Conservation (phyloP, 2,113 vertebrate genomes). For the Anoplopoma fimbria region DNA sequence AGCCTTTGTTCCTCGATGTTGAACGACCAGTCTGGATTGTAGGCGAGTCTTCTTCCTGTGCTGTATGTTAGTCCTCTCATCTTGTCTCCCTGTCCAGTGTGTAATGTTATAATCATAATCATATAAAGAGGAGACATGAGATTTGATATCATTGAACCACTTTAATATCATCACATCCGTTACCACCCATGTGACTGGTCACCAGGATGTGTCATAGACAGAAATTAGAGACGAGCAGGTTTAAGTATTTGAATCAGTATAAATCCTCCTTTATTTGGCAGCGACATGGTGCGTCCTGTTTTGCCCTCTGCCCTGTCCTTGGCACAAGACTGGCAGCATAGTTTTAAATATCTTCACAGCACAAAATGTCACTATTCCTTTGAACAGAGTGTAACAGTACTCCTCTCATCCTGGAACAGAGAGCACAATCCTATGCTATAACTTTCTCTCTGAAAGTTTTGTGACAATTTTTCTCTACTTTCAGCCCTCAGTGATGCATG, state of each 20-base stretch:
- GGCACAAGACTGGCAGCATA: not conserved
- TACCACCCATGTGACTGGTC: not conserved
- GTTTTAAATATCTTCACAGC: not conserved
- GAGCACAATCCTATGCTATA: not conserved
- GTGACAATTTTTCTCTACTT: not conserved
- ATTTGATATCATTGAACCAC: slow-evolving; percentile 9
- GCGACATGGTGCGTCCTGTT: not conserved
- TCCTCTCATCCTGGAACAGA: not conserved
- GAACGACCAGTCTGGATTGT: not conserved
- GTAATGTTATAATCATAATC: slow-evolving; percentile 21
- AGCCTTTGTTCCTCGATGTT: not conserved
- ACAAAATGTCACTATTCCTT: not conserved
- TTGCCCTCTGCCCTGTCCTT: not conserved
- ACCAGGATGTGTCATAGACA: not conserved
- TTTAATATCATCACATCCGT: slow-evolving; percentile 13
- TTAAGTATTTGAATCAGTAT: not conserved
- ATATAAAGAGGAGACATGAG: slow-evolving; percentile 2
- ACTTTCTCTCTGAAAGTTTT: not conserved
- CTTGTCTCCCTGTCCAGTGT: not conserved
- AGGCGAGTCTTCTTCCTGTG: slow-evolving; percentile 1
- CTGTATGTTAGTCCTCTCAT: not conserved
- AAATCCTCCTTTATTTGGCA: not conserved
- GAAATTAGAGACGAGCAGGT: not conserved
- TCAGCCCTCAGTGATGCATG: not conserved
- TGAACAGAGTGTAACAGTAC: not conserved